Evolutionary conservation across 1,140 invertebrate species (phyloP), one percentile per base, ranked within the genome.

Genomic region (Bombus terrestris): DNA sequence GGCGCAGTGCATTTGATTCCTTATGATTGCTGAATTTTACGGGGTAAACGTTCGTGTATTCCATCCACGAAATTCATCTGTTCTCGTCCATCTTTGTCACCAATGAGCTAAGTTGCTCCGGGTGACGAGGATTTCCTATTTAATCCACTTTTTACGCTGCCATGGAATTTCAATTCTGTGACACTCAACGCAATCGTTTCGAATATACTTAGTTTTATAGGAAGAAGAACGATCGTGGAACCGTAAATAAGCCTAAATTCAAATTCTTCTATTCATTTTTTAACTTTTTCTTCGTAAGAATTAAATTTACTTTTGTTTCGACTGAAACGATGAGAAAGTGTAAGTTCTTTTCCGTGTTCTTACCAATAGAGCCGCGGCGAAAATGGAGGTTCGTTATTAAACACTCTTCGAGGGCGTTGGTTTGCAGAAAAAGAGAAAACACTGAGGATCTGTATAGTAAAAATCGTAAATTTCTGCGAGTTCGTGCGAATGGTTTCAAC

Each of bases 51-150:
- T 37, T 76, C 18, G 66, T 43, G 66, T 80, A 84, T 85, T 74
- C 68, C 81, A 25, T 57, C 32, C 69, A 86, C 32, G 28, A 37
- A n/a, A 76, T 77, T 66, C 76, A 57, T 59, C 43, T 47, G 28
- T 39, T 39, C 43, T 28, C 86, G 25, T 77, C 64, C 12, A 18
- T 41, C 66, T n/a, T 28, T n/a, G 13, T 13, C 5, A 3, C 2
- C 25, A 13, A 37, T 28, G 10, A 41, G 22, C 68, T 25, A 69
- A 69, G 68, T 22, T 69, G 1, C 37, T 39, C 10, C 25, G 22
- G 1, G 10, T 39, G 25, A 37, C 22, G 9, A 69, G 68, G 25
- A 28, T 39, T 28, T 39, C 39, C 0, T 28, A 4, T 37, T 69
- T 69, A 2, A 22, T 22, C 3, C 68, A 28, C 2, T n/a, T 35